Conservation (phyloP, 2,888 invertebrate species). For the Euplagia quadripunctaria region DNA sequence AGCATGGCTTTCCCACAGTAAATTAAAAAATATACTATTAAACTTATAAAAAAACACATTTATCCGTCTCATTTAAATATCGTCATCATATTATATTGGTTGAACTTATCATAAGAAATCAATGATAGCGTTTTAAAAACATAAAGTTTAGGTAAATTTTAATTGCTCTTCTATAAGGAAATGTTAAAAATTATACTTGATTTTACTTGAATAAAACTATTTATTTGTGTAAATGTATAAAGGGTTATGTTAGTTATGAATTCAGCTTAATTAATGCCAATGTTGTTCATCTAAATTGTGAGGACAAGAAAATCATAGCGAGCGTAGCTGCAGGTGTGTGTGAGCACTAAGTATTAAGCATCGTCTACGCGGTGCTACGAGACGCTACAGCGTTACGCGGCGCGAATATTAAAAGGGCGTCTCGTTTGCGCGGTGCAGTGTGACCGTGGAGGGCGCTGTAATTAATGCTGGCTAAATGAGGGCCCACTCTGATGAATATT, state of each 20-base stretch:
- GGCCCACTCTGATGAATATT: constrained; percentile 66
- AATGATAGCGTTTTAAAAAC: too few relatives aligned
- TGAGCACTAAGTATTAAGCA: constrained; percentile 1
- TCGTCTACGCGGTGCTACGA: constrained; percentile 22
- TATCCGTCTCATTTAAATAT: too few relatives aligned
- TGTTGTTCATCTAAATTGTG: not conserved
- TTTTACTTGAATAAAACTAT: not conserved
- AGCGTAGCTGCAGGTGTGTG: not conserved
- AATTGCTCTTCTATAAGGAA: not conserved
- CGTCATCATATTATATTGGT: too few relatives aligned
- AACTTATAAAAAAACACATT: too few relatives aligned
- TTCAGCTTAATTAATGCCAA: not conserved
- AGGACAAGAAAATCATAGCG: constrained; percentile 4
- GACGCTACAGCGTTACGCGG: constrained; percentile 37
- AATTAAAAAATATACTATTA: too few relatives aligned
- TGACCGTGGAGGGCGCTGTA: constrained; percentile 45
- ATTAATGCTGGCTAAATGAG: constrained; percentile 61
- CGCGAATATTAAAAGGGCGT: constrained; percentile 56
- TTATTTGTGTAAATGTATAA: too few relatives aligned
- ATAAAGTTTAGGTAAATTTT: too few relatives aligned
- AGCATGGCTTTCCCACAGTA: too few relatives aligned
- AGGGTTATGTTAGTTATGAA: not conserved
- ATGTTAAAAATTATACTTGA: not conserved
- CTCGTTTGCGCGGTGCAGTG: constrained; percentile 40
- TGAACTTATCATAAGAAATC: too few relatives aligned